Evolutionary conservation across 2,797 vertebrate genomes (phyloP).

Genomic region (Crossoptilon crossoptilon): DNA sequence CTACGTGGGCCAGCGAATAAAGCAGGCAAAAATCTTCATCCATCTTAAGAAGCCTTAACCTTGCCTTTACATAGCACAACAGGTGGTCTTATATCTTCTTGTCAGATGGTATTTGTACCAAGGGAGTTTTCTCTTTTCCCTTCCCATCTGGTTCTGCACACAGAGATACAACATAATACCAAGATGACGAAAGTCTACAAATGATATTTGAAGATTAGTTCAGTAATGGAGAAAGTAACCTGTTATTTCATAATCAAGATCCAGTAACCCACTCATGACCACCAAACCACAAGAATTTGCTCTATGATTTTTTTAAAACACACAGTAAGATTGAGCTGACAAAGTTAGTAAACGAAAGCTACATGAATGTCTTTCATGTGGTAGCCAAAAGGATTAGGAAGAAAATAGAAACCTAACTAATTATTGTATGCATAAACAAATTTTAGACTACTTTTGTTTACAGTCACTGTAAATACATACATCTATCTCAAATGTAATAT

Average conservation of each 20-base stretch:
- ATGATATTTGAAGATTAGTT: not conserved
- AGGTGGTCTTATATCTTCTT: constrained; percentile 65
- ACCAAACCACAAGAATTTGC: not conserved
- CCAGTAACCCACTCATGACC: not conserved
- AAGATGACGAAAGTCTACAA: constrained; percentile 27
- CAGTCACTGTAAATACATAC: not conserved
- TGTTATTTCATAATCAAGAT: not conserved
- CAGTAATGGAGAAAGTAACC: not conserved
- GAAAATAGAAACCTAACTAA: not conserved
- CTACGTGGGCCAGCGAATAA: not conserved
- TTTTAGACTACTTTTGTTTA: not conserved
- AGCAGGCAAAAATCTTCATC: not conserved
- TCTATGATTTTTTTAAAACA: not conserved
- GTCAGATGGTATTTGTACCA: constrained; percentile 58
- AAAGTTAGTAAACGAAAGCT: not conserved
- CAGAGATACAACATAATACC: constrained; percentile 10
- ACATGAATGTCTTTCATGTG: not conserved
- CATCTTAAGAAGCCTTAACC: constrained; percentile 20
- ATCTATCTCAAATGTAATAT: not conserved
- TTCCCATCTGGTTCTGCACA: constrained; percentile 44
- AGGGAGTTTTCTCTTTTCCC: constrained; percentile 46
- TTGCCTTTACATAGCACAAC: constrained; percentile 23
- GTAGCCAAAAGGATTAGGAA: not conserved
- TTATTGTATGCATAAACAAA: not conserved
- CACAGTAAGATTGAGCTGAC: not conserved